phyloP scores from a whole-genome alignment of 2,113 vertebrate species.

The Lampris incognitus region DNA sequence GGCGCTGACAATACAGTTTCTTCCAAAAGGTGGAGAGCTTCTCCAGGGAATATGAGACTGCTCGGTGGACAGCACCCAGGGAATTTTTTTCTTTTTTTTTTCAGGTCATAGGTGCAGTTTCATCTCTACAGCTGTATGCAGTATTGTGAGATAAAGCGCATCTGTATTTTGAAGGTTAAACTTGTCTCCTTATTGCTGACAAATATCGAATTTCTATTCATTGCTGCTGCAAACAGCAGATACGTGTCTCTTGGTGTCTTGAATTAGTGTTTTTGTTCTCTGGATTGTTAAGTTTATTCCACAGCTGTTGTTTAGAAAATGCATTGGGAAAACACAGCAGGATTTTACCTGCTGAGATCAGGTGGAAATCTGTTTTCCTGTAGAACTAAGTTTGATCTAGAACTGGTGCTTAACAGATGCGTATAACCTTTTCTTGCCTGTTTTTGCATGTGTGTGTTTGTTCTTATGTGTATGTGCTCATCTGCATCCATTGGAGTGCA shows the following conservation, averaged over 20 bases:
- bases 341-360: conserved; percentile 50
- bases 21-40: too few species aligned
- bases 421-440: conserved; percentile 30
- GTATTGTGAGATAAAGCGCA: too few species aligned
- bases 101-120: background rate
- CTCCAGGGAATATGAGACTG: background rate
- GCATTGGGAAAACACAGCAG: conserved; percentile 46
- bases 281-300: conserved; percentile 23
- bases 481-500: background rate
- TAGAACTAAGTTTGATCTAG: conserved; percentile 49
- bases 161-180: too few species aligned
- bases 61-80: background rate
- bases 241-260: background rate
- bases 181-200: too few species aligned
- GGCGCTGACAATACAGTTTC: too few species aligned
- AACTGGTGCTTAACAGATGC: conserved; percentile 52
- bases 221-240: too few species aligned
- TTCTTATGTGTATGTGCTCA: background rate
- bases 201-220: too few species aligned
- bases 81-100: background rate
- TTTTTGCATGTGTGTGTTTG: conserved; percentile 2
- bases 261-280: conserved; percentile 12
- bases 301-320: conserved; percentile 57
- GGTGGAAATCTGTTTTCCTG: conserved; percentile 48
- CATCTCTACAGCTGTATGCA: too few species aligned